Conservation (phyloP, 2,888 invertebrate genomes). For the Acleris cristana region DNA sequence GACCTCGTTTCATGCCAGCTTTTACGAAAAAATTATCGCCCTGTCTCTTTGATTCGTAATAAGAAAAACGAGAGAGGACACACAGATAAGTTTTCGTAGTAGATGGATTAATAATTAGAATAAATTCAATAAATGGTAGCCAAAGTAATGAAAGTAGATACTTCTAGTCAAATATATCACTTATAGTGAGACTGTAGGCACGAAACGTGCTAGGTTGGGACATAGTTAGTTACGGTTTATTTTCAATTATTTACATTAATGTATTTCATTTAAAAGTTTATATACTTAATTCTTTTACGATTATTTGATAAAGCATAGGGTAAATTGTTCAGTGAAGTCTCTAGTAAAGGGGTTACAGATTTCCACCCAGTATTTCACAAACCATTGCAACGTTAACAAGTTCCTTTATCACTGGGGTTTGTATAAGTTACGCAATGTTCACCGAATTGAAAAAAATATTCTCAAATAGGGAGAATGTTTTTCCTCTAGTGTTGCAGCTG, state of each 20-base stretch:
- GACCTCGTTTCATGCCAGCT: constrained; percentile 1
- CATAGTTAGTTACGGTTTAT: not conserved
- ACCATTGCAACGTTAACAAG: too few relatives aligned
- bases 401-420: too few relatives aligned
- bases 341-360: not conserved
- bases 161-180: constrained; percentile 61
- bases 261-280: not conserved
- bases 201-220: constrained; percentile 49
- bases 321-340: not conserved
- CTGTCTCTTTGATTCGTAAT: constrained; percentile 4
- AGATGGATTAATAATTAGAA: constrained; percentile 35
- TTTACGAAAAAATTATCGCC: constrained; percentile 3
- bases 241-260: not conserved
- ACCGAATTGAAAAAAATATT: too few relatives aligned
- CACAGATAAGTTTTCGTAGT: constrained; percentile 13
- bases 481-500: too few relatives aligned
- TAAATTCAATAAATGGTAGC: constrained; percentile 30
- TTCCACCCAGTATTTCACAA: too few relatives aligned
- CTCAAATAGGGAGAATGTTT: too few relatives aligned
- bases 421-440: too few relatives aligned
- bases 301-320: not conserved
- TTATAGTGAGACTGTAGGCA: constrained; percentile 51
- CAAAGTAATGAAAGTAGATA: constrained; percentile 45
- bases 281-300: not conserved
- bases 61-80: constrained; percentile 13